Base-by-base conservation (phyloP, 2,888 invertebrate genomes). In the Strigamia crassipes region DNA sequence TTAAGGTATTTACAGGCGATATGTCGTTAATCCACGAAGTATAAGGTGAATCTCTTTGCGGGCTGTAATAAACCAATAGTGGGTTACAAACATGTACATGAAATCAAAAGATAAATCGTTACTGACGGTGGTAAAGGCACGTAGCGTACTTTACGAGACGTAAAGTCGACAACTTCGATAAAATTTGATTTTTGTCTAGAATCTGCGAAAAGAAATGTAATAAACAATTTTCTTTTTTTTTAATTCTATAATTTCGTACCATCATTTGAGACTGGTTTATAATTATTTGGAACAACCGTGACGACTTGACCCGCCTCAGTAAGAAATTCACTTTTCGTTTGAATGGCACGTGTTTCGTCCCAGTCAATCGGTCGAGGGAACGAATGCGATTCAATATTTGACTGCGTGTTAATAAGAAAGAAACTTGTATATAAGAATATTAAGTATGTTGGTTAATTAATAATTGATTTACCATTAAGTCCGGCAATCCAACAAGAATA, bases 111-210 rank as follows among this genome's bases (percentile, higher is more conserved):
- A 13, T 27, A 13, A 12, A 18, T 13, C 1, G 34, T 38, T 23
- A 84, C 87, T 87, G 86, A 90, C 89, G 88, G 86, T 23, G 90
- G 90, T 13, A 91, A 87, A 0, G 90, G 89, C 27, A 92, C 86
- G 85, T 91, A 91, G 81, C 90, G 87, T 15, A 90, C 86, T 83
- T 88, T 89, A 15, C 88, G 87, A 82, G 87, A 87, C 6, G 87
- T 86, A 4, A 89, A 84, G 86, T 92, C 91, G 27, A 89, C 87
- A n/a, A 91, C 88, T 86, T 91, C 90, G 78, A 91, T 86, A 84
- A 51, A 51, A 51, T 51, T 51, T n/a, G 51, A 13, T 8, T 73
- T 18, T 21, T 27, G 31, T 73, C 21, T 27, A 1, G 31, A 73
- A 13, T 13, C 21, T 73, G 13, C 21, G 10, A 73, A 73, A 4